A percentile compares a stretch with the other conserved stretches of the same genome.
Evolutionary conservation across 2,888 invertebrate species (phyloP).

Genomic region (Itoplectis maculator): DNA sequence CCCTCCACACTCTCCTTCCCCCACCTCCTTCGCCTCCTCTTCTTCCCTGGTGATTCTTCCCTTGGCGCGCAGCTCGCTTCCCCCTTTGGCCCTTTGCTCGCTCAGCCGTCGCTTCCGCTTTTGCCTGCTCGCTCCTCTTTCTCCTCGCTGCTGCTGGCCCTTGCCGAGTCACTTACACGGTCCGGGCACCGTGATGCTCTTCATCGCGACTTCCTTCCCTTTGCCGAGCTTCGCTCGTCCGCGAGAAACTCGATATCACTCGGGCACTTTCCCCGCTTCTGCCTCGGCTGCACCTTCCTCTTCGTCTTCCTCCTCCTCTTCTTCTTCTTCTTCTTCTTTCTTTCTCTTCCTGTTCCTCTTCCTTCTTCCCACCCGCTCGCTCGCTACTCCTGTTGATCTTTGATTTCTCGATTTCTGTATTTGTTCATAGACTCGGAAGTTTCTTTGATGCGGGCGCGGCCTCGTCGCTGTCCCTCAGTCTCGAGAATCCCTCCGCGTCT

Average conservation of each 20-base stretch:
- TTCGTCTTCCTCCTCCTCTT: not conserved
- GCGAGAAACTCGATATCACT: constrained; percentile 62
- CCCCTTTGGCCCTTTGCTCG: constrained; percentile 10
- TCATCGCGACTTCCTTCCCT: constrained; percentile 58
- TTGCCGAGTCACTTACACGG: constrained; percentile 64
- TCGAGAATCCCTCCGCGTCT: not conserved
- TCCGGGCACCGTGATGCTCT: constrained; percentile 52
- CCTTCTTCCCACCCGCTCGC: constrained; percentile 17
- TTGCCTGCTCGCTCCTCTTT: constrained; percentile 37
- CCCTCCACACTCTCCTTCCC: constrained; percentile 58
- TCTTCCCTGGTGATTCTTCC: constrained; percentile 19
- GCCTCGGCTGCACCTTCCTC: not conserved
- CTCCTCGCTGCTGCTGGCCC: constrained; percentile 18
- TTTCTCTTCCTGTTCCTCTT: not conserved
- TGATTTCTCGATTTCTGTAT: constrained; percentile 46
- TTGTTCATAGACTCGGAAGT: constrained; percentile 33
- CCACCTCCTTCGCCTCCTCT: constrained; percentile 8
- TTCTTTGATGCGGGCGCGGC: constrained; percentile 60
- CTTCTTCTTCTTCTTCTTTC: not conserved
- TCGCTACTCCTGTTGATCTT: constrained; percentile 52
- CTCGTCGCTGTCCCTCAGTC: constrained; percentile 9
- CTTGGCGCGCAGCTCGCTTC: not conserved
- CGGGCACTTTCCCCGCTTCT: constrained; percentile 27
- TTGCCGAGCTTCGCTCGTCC: constrained; percentile 31
- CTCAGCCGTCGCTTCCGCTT: constrained; percentile 40